Percentiles rank a stretch among this genome's conserved stretches.
phyloP scores from a whole-genome alignment of 2,797 vertebrate species.

The Pempheris klunzingeri region DNA sequence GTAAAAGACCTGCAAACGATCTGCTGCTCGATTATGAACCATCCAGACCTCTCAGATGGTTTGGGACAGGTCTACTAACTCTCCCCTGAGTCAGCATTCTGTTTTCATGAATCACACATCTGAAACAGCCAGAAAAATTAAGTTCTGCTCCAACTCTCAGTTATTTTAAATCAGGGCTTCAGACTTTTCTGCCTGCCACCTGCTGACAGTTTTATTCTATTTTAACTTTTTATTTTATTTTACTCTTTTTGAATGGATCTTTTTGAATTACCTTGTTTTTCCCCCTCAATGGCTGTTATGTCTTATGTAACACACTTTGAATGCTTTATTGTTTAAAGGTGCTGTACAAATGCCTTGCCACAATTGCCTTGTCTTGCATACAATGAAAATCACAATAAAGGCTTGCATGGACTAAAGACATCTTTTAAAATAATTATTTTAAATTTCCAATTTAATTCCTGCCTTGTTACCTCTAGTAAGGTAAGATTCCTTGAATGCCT shows the following conservation, averaged over 20 bases:
- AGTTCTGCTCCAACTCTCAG: not conserved
- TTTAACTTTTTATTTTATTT: not conserved
- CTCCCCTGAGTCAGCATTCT: not conserved
- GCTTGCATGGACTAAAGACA: not conserved
- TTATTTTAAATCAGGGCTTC: not conserved
- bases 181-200: not conserved
- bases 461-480: not conserved
- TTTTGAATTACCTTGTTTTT: not conserved
- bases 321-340: conserved; percentile 5
- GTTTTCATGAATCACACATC: not conserved
- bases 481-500: conserved; percentile 9
- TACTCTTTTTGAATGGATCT: not conserved
- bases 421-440: conserved; percentile 11
- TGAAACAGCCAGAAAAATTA: too few species aligned
- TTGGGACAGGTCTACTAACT: not conserved
- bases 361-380: not conserved
- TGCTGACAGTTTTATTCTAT: conserved; percentile 4
- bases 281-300: too few species aligned
- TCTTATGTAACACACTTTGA: not conserved
- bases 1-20: not conserved
- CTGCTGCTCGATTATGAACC: too few species aligned
- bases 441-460: not conserved
- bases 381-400: not conserved
- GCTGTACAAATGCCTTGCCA: not conserved
- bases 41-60: too few species aligned